Evolutionary conservation across 2,113 vertebrate species (phyloP), one percentile per base, ranked within the genome.

Genomic region (rabbit (Oryctolagus cuniculus)): DNA sequence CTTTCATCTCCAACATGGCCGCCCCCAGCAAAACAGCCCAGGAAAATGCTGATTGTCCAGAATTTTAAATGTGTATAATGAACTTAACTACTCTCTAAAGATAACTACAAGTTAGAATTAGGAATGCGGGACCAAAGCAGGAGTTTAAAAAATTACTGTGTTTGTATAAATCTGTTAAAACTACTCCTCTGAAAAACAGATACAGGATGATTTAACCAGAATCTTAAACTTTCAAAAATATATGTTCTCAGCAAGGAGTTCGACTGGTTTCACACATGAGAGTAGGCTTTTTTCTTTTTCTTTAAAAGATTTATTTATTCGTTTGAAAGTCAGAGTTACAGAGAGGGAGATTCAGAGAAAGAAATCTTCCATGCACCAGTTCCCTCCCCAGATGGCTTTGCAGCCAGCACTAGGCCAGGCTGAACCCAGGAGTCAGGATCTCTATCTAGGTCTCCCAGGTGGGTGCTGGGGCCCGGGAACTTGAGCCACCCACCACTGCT

Each of bases 31-130:
- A 88, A 82, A 87, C 13, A 21, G 29, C 34, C 58, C 31, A 55
- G 92, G 93, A 61, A 82, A 85, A 91, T 44, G 36, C 78, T 75
- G n/a, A 72, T 36, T 81, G 58, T 10, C 63, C 1, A 89, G 31
- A 93, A 83, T 92, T 92, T 85, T 75, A 78, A 73, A 64, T 94
- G 38, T 96, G 75, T 87, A 4, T 74, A 92, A 69, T 86, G 77
- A 78, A 87, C 5, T 24, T 29, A 91, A 70, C 4, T 19, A 25
- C 36, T 63, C 27, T 66, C 51, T 67, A 61, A 78, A 88, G 44
- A 84, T 34, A 67, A 49, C 38, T 53, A 38, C 4, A 90, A 75
- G 22, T 78, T 81, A 89, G 87, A 87, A 85, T 77, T 90, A 94
- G 69, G 34, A 89, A 84, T 4, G 11, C 88, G 31, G 64, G 21